Evolutionary conservation across 2,113 vertebrate species (phyloP), one percentile per base, ranked within the genome.

Genomic region (Hyperopisus bebe): DNA sequence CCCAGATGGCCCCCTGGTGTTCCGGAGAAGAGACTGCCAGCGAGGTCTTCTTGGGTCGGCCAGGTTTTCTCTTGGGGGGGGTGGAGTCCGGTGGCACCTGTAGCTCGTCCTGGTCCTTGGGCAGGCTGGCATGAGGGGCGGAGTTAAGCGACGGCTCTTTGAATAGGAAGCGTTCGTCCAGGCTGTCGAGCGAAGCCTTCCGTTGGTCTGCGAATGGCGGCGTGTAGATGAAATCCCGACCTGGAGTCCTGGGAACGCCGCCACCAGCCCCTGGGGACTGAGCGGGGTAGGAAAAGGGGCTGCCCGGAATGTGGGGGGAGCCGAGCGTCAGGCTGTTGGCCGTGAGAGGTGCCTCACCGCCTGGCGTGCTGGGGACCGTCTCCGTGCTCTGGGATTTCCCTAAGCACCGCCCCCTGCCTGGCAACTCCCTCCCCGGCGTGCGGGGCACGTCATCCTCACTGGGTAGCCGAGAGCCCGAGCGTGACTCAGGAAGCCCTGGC

Each of bases 281-380:
- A 51, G 98, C 96, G 0, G 97, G 97, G 94, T 99, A 99, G 62
- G 97, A 97, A 88, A 99, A 99, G 85, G 98, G 98, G 93, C 98
- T 99, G 85, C 97, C 96, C 0, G 96, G 97, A 91, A 99, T 95
- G 91, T 98, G 98, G 0, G 98, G 98, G 80, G 98, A 99, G 93
- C 97, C 96, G 74, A 98, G 96, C 8, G 96, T 93, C 93, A 98
- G 92, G 92, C 97, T 97, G 92, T 96, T 97, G 19, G 97, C 98
- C 0, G 97, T 97, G 5, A 98, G 96, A 0, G 97, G 97, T 44
- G 96, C 96, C 0, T 99, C 98, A 0, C 97, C 95, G 0, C 97
- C 96, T 0, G 98, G 98, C 0, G 98, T 99, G 89, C 94, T 95
- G 1, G 98, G 98, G 90, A 98, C 91, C 0, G 96, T 96, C 91